These are phyloP conservation scores for Galaxea fascicularis DNA, from an alignment of 92 coral and sea anemone species.

Conservation along the genomic window DNA sequence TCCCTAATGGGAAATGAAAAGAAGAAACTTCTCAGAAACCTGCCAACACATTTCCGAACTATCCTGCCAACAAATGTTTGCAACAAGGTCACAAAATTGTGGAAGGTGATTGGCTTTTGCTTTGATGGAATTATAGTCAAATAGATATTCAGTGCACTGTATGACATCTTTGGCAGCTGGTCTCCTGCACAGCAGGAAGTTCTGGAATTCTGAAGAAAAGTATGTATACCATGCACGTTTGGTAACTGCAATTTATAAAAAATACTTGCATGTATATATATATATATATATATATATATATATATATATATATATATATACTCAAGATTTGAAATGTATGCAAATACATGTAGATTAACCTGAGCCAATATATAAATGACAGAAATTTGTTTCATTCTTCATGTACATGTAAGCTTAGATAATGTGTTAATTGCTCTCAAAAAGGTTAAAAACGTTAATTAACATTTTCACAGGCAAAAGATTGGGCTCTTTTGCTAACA, in stretches of 20 bases:
- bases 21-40: not conserved
- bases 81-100: not conserved
- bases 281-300: not conserved
- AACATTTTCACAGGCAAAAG: not conserved
- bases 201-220: conserved; percentile 1
- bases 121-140: too few relatives aligned
- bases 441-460: too few relatives aligned
- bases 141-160: conserved; percentile 10
- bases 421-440: too few relatives aligned
- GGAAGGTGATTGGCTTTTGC: not conserved
- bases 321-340: too few relatives aligned
- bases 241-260: not conserved
- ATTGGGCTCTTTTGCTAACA: not conserved
- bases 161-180: not conserved
- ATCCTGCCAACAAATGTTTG: not conserved
- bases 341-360: not conserved
- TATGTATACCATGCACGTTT: not conserved
- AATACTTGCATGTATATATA: not conserved
- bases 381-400: too few relatives aligned
- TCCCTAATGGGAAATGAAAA: not conserved
- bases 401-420: too few relatives aligned
- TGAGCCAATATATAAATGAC: not conserved
- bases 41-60: not conserved
- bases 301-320: not conserved
- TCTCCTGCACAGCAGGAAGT: conserved; percentile 26